Evolutionary conservation across 30 jellyfish, hydroid and myxozoan genomes (phyloP), one percentile per base, ranked within the genome.

Genomic region (Aurelia aurita complex sp. Pacific): DNA sequence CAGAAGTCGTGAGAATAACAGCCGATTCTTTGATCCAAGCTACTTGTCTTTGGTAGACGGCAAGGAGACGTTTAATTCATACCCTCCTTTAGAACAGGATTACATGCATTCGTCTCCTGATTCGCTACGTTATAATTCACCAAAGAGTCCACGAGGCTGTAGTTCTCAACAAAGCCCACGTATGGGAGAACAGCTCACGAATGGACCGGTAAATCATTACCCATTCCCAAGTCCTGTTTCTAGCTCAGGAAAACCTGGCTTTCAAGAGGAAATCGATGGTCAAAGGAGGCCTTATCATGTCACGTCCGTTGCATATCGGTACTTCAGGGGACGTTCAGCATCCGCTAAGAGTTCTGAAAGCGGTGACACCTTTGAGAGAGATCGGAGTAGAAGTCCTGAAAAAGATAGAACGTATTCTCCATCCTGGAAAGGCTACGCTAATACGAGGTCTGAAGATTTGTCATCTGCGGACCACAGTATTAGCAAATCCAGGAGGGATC

Each of bases 231-330:
- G 57, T 6, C 15, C 57, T 46, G 57, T 46, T 46, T 46, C 57
- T 4, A 46, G 12, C 15, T 46, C 57, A 9, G 14, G 15, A 46
- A 46, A 46, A 12, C 79, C 33, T 35, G 36, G n/a, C 6, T 53
- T 55, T 50, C 74, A 64, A 13, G 90, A 81, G 15, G 62, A 32
- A 52, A 12, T 40, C 35, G 91, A 70, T 35, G 80, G 85, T 57
- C 64, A 62, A 29, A 62, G 46, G 74, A 76, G 77, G 34, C 74
- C 87, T 2, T 84, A 84, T 65, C 93, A 84, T 46, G 88, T 84
- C 34, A 84, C 93, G 14, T 73, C 87, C 4, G 93, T 84, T 2
- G 93, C 93, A 17, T 75, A 53, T 23, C 64, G 93, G 50, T 84
- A 84, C 82, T n/a, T 80, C 40, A 84, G 76, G 54, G 76, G 79